These are phyloP conservation scores for Acrobasis suavella DNA, from an alignment of 2,888 invertebrate genomes.

Conservation along the genomic window DNA sequence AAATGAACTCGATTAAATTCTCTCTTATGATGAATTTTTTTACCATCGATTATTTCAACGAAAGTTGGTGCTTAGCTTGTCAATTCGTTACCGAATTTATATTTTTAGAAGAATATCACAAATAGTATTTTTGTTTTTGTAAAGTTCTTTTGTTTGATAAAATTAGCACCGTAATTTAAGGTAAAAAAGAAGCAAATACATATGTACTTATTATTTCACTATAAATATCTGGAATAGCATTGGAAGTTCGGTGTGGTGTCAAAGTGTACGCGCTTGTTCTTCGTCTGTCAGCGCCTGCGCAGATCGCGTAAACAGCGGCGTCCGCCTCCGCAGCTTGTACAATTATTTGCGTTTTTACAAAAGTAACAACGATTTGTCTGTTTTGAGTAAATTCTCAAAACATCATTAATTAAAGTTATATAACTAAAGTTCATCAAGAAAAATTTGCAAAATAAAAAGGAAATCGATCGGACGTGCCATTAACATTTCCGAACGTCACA, in stretches of 20 bases:
- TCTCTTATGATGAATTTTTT: conserved; percentile 27
- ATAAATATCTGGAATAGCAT: conserved; percentile 59
- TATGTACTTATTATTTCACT: conserved; percentile 36
- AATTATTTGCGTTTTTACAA: conserved; percentile 68
- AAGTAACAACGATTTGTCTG: conserved; percentile 38
- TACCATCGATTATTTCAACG: neutral
- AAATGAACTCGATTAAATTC: conserved; percentile 25
- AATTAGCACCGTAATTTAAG: conserved; percentile 28
- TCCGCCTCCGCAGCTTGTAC: conserved; percentile 33
- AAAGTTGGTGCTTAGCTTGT: neutral
- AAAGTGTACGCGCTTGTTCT: conserved; percentile 67
- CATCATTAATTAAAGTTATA: neutral
- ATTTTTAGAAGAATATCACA: too few species aligned
- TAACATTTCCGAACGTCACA: conserved; percentile 81
- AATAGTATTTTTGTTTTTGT: neutral
- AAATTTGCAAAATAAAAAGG: conserved; percentile 41
- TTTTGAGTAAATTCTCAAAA: too few species aligned
- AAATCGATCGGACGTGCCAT: conserved; percentile 69
- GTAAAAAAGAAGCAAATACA: conserved; percentile 43
- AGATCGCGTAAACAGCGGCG: conserved; percentile 69
- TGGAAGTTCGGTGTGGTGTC: conserved; percentile 65
- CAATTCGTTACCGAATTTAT: too few species aligned
- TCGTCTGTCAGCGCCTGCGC: conserved; percentile 64
- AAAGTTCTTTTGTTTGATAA: neutral
- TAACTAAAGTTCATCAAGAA: neutral